Evolutionary conservation across 1,140 invertebrate genomes (phyloP), one percentile per base, ranked within the genome.

Genomic region (Amyelois transitella): DNA sequence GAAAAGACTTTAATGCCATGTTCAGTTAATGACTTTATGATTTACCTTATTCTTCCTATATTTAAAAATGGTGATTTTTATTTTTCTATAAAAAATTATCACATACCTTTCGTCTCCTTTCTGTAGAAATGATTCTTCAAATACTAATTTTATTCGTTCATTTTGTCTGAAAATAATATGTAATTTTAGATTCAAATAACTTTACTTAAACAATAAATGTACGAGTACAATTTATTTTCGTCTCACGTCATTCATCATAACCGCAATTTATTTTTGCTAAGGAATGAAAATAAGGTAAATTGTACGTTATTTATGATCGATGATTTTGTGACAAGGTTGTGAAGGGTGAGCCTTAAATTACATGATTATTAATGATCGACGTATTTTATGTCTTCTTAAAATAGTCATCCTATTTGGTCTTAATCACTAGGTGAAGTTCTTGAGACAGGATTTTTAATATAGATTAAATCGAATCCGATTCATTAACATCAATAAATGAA

Each of bases 101-200:
- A 14, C 32, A 38, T 77, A 92, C 92, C 92, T 93, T 22, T 91
- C 75, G 63, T 93, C 92, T 24, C 92, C 91, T 80, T 92, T 91
- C 69, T 93, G 90, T 45, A 93, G 70, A 58, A 90, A 91, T 43
- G 92, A 89, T 75, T 93, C 91, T 72, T 93, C 91, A 62, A 93
- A 92, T 21, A 92, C 82, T 55, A 93, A 73, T 64, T 91, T 89
- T 28, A 93, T 91, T 63, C 91, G 77, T 67, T 93, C 92, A 66
- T 91, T 89, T 64, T 89, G 88, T 73, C 91, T 93, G 88, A 38
- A 91, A n/a, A n/a, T n/a, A n/a, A 38, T 38, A 1, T 38, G 32
- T 38, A 38, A 38, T 38, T 38, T 38, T 38, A 38, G 32, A 48
- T 48, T n/a, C 19, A 21, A 48, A 17, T n/a, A 48, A 48, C 20